These are phyloP conservation scores for Andrena praecox DNA, from an alignment of 2,888 invertebrate genomes.

Conservation along the genomic window DNA sequence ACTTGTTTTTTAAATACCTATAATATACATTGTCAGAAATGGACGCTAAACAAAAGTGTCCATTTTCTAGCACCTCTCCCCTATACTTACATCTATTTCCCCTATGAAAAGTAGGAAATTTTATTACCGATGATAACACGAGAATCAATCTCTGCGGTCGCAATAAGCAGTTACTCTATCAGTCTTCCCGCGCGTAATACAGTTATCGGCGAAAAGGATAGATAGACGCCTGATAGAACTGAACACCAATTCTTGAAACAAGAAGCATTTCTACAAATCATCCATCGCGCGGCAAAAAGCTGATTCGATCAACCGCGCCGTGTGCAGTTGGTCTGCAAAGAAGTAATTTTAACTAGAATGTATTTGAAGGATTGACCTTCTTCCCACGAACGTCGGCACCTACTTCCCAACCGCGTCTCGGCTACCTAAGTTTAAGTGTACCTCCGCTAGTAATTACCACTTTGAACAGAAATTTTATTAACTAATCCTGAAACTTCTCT, in stretches of 20 bases:
- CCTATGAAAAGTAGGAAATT: not conserved
- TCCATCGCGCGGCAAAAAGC: slow-evolving; percentile 26
- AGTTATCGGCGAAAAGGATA: slow-evolving; percentile 28
- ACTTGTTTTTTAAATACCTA: no score
- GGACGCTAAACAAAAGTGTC: no score
- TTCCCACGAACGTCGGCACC: slow-evolving; percentile 42
- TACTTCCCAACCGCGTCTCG: slow-evolving; percentile 27
- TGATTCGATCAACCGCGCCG: slow-evolving; percentile 14
- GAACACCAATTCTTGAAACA: slow-evolving; percentile 23
- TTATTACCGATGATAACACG: slow-evolving; percentile 3
- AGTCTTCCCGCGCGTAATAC: slow-evolving; percentile 34
- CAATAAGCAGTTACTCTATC: slow-evolving; percentile 17
- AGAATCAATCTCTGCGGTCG: slow-evolving; percentile 27
- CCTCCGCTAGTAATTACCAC: not conserved
- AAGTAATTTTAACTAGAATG: slow-evolving; percentile 25
- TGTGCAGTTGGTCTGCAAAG: slow-evolving; percentile 34
- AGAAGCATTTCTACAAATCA: slow-evolving; percentile 44
- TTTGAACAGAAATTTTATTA: not conserved
- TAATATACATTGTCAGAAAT: no score
- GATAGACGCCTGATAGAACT: slow-evolving; percentile 22
- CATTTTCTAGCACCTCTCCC: no score
- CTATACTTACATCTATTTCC: not conserved
- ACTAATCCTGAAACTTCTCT: not conserved
- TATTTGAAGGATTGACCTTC: slow-evolving; percentile 28
- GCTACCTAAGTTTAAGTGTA: slow-evolving; percentile 6